These are phyloP conservation scores for Rotaria socialis DNA, from an alignment of 2,888 invertebrate genomes.

Conservation along the genomic window DNA sequence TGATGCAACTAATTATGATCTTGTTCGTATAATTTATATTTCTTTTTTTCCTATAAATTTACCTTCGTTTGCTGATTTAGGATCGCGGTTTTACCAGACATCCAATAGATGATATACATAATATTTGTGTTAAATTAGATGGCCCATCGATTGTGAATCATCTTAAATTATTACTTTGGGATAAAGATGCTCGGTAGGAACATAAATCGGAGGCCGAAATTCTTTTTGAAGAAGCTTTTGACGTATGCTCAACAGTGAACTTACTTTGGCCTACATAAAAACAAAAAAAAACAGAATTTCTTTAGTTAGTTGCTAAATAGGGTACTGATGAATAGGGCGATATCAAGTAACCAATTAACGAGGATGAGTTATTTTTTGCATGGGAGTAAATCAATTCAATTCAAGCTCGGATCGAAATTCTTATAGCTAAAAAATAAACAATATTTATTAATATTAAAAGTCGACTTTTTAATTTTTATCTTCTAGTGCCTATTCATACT, in stretches of 20 bases:
- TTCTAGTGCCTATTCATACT: constrained; percentile 77
- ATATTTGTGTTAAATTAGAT: constrained; percentile 75
- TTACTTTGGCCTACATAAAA: too few relatives aligned
- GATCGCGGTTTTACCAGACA: constrained; percentile 86
- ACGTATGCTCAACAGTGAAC: too few relatives aligned
- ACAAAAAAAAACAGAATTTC: too few relatives aligned
- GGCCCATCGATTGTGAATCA: constrained; percentile 81
- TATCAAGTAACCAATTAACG: too few relatives aligned
- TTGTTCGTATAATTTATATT: constrained; percentile 45
- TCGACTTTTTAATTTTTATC: background rate
- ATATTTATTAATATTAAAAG: background rate
- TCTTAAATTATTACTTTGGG: constrained; percentile 85
- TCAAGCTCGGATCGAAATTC: too few relatives aligned
- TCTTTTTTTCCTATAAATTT: constrained; percentile 56
- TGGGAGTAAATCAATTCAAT: too few relatives aligned
- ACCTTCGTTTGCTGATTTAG: constrained; percentile 65
- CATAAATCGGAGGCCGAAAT: too few relatives aligned
- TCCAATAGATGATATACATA: constrained; percentile 68
- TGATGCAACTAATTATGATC: constrained; percentile 63
- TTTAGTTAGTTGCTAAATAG: too few relatives aligned
- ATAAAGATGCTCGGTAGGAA: constrained; percentile 73
- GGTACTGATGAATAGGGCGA: too few relatives aligned
- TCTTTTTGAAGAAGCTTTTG: too few relatives aligned
- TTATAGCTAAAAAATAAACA: too few relatives aligned
- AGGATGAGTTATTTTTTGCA: background rate